Evolutionary conservation across 2,113 vertebrate genomes (phyloP).

Genomic region (Azemiops feae): DNA sequence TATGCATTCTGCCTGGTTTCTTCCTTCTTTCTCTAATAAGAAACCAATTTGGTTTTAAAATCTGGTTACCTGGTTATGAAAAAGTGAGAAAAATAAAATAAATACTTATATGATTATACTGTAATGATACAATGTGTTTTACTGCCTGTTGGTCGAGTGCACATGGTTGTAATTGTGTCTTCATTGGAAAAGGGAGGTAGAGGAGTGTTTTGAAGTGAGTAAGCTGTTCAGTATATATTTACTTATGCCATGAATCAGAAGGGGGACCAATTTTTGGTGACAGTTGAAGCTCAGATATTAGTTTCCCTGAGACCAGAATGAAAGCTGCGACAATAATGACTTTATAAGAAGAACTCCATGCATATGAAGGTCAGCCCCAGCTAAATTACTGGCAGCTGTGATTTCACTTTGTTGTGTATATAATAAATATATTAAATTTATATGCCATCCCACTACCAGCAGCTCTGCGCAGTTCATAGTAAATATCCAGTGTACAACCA

Average conservation of each 20-base stretch:
- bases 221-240: not conserved
- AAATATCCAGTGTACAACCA: not conserved
- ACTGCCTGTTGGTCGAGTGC: not conserved
- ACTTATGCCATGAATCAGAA: not conserved
- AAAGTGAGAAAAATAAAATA: not conserved
- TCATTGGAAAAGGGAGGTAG: not conserved
- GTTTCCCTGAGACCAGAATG: not conserved
- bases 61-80: not conserved
- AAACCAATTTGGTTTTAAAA: not conserved
- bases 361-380: not conserved
- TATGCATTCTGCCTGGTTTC: not conserved
- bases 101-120: not conserved
- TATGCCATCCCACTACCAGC: not conserved
- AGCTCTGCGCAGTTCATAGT: not conserved
- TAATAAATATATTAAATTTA: not conserved
- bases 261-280: not conserved
- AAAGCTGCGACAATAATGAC: not conserved
- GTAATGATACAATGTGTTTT: not conserved
- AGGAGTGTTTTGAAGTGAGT: not conserved
- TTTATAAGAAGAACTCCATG: not conserved
- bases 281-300: not conserved
- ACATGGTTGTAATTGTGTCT: not conserved
- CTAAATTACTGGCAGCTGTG: not conserved
- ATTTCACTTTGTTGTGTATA: not conserved
- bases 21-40: not conserved